Conservation (phyloP, 1,140 invertebrate species). For the Polypedilum vanderplanki region DNA sequence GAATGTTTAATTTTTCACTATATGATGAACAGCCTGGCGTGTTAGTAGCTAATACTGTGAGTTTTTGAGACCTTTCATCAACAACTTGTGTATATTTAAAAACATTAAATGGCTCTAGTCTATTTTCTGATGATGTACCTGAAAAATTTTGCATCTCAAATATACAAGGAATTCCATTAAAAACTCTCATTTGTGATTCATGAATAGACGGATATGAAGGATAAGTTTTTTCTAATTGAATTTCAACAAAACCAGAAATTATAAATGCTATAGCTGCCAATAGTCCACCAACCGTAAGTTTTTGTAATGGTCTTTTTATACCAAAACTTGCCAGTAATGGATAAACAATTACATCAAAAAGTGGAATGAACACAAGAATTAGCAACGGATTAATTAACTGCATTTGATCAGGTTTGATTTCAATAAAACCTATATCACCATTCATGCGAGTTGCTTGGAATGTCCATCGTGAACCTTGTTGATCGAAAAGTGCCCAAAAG, state of each 20-base stretch:
- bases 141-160: conserved; percentile 6
- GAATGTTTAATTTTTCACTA: conserved; percentile 32
- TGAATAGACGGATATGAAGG: neutral
- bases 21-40: conserved; percentile 33
- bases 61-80: conserved; percentile 31
- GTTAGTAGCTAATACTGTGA: neutral
- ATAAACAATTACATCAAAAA: conserved; percentile 74
- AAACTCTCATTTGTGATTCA: conserved; percentile 17
- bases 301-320: conserved; percentile 56
- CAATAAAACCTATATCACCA: conserved; percentile 61
- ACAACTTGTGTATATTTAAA: neutral
- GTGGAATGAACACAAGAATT: conserved; percentile 77
- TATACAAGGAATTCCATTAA: neutral
- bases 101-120: neutral
- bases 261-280: conserved; percentile 24
- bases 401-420: conserved; percentile 83
- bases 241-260: neutral
- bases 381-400: conserved; percentile 81
- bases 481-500: conserved; percentile 78
- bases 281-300: conserved; percentile 51
- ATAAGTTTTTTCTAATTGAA: conserved; percentile 30
- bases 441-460: conserved; percentile 88
- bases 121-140: neutral
- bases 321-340: conserved; percentile 48
- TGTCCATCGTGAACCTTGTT: conserved; percentile 90